Evolutionary conservation across 2,113 vertebrate species (phyloP).

Genomic region (Marcusenius ussheri): DNA sequence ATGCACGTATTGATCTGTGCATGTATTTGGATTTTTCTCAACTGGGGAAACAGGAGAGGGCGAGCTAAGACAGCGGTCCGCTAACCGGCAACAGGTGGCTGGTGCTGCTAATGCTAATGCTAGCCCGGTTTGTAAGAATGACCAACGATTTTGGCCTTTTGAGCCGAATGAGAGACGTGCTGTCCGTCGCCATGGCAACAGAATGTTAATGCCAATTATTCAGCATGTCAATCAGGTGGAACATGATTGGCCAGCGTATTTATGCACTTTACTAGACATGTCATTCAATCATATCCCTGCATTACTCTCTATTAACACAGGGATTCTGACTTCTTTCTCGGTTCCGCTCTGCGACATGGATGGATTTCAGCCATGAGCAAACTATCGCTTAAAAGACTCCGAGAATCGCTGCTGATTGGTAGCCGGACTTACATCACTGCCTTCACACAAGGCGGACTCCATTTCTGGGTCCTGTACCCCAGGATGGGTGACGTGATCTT

Average conservation of each 20-base stretch:
- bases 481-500: constrained; percentile 43
- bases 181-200: neutral
- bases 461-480: constrained; percentile 50
- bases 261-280: neutral
- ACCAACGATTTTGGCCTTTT: neutral
- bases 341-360: neutral
- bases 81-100: neutral
- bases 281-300: neutral
- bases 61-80: neutral
- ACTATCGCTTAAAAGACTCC: neutral
- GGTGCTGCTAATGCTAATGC: neutral
- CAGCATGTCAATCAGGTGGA: neutral
- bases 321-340: neutral
- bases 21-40: neutral
- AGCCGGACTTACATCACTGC: constrained; percentile 30
- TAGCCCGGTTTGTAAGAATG: neutral
- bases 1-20: neutral
- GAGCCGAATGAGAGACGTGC: neutral
- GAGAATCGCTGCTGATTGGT: neutral
- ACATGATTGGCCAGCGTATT: neutral
- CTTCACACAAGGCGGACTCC: constrained; percentile 22
- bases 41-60: neutral
- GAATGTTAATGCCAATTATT: neutral
- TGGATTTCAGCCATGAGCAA: neutral
- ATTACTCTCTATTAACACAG: neutral